phyloP scores from a whole-genome alignment of 2,888 invertebrate genomes.

The Polymixis flavicincta region DNA sequence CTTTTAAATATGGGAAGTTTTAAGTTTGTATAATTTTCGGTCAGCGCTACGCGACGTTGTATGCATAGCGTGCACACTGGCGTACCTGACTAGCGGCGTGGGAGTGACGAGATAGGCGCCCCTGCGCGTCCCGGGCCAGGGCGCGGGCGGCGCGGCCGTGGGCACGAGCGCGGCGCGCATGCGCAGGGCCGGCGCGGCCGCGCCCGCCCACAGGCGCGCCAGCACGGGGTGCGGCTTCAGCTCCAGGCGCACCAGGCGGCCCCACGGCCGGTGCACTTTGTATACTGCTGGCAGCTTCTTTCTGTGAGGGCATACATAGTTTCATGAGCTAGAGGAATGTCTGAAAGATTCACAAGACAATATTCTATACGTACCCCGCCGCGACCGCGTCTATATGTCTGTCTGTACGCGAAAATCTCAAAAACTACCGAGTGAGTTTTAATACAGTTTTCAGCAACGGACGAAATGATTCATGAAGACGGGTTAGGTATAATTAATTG shows the following conservation, averaged over 20 bases:
- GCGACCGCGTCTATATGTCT: too few species aligned
- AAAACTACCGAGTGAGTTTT: too few species aligned
- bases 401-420: too few species aligned
- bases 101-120: constrained; percentile 95
- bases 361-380: too few species aligned
- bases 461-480: too few species aligned
- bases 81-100: constrained; percentile 82
- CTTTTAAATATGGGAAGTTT: neutral
- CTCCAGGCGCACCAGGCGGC: constrained; percentile 92
- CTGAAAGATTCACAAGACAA: too few species aligned
- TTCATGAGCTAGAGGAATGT: too few species aligned
- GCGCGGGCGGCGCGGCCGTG: constrained; percentile 95
- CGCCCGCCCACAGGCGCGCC: constrained; percentile 92
- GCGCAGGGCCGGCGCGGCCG: constrained; percentile 92
- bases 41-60: too few species aligned
- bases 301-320: constrained; percentile 72
- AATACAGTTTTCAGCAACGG: too few species aligned
- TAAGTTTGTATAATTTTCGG: neutral
- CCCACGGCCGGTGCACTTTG: constrained; percentile 93
- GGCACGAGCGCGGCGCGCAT: constrained; percentile 94
- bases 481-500: too few species aligned
- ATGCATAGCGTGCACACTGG: too few species aligned
- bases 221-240: constrained; percentile 96
- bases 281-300: constrained; percentile 95
- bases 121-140: constrained; percentile 92